These are phyloP conservation scores for Enoplolaimus lenunculus DNA, from an alignment of 2,888 invertebrate genomes.

Conservation along the genomic window DNA sequence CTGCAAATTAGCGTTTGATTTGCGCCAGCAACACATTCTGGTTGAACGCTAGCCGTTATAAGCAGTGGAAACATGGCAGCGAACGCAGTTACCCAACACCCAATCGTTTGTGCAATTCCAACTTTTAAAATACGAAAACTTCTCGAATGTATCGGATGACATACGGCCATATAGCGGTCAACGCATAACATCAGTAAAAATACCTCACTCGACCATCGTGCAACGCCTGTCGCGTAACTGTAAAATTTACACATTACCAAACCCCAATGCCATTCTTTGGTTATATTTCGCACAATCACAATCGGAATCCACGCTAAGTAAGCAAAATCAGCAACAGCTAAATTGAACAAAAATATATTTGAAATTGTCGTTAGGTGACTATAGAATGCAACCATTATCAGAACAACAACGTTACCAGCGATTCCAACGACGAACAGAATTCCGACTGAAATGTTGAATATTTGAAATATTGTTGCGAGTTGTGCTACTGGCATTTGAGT, in stretches of 20 bases:
- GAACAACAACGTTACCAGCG: neutral
- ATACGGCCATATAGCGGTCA: slow-evolving; percentile 15
- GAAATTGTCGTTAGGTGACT: neutral
- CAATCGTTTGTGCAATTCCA: neutral
- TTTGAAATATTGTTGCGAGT: neutral
- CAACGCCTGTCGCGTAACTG: slow-evolving; percentile 3
- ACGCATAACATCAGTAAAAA: slow-evolving; percentile 3
- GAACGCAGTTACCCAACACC: slow-evolving; percentile 1
- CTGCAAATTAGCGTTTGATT: neutral
- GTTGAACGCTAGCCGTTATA: neutral
- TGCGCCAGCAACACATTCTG: neutral
- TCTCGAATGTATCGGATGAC: neutral
- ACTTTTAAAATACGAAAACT: neutral
- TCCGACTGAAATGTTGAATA: neutral
- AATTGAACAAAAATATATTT: slow-evolving; percentile 12
- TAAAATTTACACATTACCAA: neutral
- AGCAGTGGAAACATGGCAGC: slow-evolving; percentile 4
- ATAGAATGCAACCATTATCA: neutral
- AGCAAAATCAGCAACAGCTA: slow-evolving; percentile 14
- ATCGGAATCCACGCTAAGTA: slow-evolving; percentile 16
- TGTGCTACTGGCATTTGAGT: no score
- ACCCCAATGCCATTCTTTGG: slow-evolving; percentile 12
- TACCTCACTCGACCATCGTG: neutral
- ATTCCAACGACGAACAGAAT: neutral
- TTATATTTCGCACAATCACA: slow-evolving; percentile 15